A percentile compares a stretch with the other conserved stretches of the same genome.
Conservation (phyloP, 2,113 vertebrate species). For the Centropristis striata region DNA sequence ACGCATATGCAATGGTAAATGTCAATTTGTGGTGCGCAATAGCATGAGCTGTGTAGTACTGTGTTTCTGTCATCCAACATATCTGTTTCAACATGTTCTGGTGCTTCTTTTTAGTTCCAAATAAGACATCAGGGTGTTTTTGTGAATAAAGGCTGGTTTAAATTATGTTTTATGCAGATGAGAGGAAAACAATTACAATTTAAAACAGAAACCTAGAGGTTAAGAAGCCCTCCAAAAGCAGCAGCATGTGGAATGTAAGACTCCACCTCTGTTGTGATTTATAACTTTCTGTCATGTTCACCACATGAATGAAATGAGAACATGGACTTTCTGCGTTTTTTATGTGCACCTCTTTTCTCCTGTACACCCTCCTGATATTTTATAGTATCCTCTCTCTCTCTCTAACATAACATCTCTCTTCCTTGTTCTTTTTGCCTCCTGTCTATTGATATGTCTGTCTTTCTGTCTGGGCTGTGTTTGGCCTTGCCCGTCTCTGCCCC, state of each 20-base stretch:
- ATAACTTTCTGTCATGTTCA: conserved; percentile 22
- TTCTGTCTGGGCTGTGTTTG: conserved; percentile 73
- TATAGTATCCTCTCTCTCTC: conserved; percentile 19
- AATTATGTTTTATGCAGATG: background rate
- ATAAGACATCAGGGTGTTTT: background rate
- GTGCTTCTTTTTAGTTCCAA: background rate
- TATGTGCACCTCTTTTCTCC: background rate
- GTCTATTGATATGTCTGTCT: conserved; percentile 59
- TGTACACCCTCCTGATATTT: conserved; percentile 38
- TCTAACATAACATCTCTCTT: conserved; percentile 4
- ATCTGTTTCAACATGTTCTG: background rate
- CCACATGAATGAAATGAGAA: conserved; percentile 36
- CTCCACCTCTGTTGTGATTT: conserved; percentile 44
- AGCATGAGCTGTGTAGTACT: background rate
- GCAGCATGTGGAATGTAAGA: conserved; percentile 25
- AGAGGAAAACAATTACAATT: background rate
- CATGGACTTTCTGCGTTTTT: conserved; percentile 13
- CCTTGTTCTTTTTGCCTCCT: conserved; percentile 39
- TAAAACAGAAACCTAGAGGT: background rate
- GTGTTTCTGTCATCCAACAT: background rate
- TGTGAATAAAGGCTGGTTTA: conserved; percentile 3
- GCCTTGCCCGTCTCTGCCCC: conserved; percentile 71
- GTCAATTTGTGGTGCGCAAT: background rate
- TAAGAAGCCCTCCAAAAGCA: conserved; percentile 10
- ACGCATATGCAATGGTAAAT: background rate